phyloP scores from a whole-genome alignment of 2,113 vertebrate species.

The Clinocottus analis region DNA sequence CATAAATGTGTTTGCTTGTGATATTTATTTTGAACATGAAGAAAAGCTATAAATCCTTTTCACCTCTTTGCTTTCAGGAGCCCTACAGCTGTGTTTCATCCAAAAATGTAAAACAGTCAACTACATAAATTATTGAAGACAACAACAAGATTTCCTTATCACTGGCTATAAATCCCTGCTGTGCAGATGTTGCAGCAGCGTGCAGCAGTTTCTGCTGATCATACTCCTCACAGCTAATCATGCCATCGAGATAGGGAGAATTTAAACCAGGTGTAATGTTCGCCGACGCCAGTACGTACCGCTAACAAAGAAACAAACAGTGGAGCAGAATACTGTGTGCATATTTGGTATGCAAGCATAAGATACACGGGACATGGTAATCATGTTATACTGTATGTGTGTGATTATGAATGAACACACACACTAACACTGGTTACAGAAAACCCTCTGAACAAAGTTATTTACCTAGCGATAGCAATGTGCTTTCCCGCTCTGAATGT shows the following conservation, averaged over 20 bases:
- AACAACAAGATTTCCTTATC: constrained; percentile 77
- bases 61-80: constrained; percentile 42
- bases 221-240: constrained; percentile 65
- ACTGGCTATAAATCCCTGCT: constrained; percentile 74
- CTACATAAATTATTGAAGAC: constrained; percentile 77
- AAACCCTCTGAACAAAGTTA: too few relatives aligned
- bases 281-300: not conserved
- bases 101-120: constrained; percentile 65
- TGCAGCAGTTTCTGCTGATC: constrained; percentile 61
- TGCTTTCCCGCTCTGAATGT: too few relatives aligned
- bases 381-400: not conserved
- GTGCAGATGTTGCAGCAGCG: constrained; percentile 42
- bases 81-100: constrained; percentile 44
- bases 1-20: constrained; percentile 40
- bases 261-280: constrained; percentile 52
- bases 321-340: not conserved
- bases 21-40: constrained; percentile 66
- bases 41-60: constrained; percentile 63
- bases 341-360: not conserved
- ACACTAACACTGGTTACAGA: too few relatives aligned
- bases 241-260: constrained; percentile 29
- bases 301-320: not conserved
- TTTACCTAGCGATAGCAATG: too few relatives aligned
- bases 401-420: too few relatives aligned
- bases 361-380: not conserved